phyloP scores from a whole-genome alignment of 2,888 invertebrate genomes.

The Idaea straminata region DNA sequence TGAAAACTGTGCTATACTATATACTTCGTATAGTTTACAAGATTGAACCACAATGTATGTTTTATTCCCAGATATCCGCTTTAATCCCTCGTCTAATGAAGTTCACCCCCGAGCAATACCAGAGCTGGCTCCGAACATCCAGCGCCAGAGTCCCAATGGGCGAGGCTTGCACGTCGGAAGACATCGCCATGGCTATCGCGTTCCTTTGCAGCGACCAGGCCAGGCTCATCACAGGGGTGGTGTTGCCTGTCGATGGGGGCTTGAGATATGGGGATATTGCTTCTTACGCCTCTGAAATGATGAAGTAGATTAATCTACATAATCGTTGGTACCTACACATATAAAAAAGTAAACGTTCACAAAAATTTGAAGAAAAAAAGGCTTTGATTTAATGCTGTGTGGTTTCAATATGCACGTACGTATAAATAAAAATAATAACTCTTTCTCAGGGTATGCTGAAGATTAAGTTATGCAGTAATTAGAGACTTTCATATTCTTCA shows the following conservation, averaged over 20 bases:
- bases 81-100: slow-evolving; percentile 31
- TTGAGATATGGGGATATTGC: slow-evolving; percentile 8
- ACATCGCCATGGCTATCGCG: slow-evolving; percentile 89
- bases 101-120: slow-evolving; percentile 31
- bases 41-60: background rate
- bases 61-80: slow-evolving; percentile 24
- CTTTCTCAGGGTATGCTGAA: too few species aligned
- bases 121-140: slow-evolving; percentile 22
- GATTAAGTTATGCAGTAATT: too few species aligned
- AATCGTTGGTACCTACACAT: too few species aligned
- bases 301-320: too few species aligned
- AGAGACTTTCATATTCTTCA: too few species aligned
- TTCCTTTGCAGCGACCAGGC: slow-evolving; percentile 90
- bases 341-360: too few species aligned
- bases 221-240: slow-evolving; percentile 89
- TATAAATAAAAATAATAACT: too few species aligned
- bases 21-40: too few species aligned
- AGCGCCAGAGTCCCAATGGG: slow-evolving; percentile 32
- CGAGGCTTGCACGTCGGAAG: slow-evolving; percentile 56
- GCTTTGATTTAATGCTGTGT: too few species aligned
- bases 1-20: too few species aligned
- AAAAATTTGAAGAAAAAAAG: too few species aligned
- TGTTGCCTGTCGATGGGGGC: slow-evolving; percentile 32
- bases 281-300: slow-evolving; percentile 4
- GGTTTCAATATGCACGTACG: too few species aligned